A percentile compares a stretch with the other conserved stretches of the same genome.
These are phyloP conservation scores for Odontomachus brunneus DNA, from an alignment of 1,140 invertebrate species.

Conservation along the genomic window DNA sequence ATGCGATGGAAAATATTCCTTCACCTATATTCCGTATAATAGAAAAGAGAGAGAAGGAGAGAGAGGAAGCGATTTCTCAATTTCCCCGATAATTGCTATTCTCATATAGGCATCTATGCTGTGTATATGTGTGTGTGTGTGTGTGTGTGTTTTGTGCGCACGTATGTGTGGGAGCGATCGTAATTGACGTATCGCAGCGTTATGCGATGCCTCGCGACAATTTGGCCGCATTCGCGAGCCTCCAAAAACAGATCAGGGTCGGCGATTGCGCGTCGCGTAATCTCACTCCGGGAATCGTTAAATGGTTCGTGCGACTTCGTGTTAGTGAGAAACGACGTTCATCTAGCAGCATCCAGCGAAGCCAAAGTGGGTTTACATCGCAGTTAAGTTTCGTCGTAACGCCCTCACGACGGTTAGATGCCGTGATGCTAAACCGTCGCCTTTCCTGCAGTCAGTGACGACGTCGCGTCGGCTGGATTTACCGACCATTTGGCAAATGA, in stretches of 20 bases:
- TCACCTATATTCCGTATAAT: too few species aligned
- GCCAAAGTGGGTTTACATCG: constrained; percentile 74
- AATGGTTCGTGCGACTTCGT: constrained; percentile 58
- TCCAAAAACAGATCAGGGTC: constrained; percentile 53
- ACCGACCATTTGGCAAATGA: constrained; percentile 79
- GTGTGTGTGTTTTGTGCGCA: too few species aligned
- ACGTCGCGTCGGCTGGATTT: constrained; percentile 69
- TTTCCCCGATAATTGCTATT: background rate
- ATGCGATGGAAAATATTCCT: too few species aligned
- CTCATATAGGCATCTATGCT: background rate
- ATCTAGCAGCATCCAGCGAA: constrained; percentile 31
- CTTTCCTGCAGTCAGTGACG: constrained; percentile 51
- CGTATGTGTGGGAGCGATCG: too few species aligned
- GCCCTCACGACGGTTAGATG: constrained; percentile 39
- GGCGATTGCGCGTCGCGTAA: constrained; percentile 53
- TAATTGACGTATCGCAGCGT: background rate
- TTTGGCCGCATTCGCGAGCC: constrained; percentile 37
- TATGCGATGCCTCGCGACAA: constrained; percentile 29
- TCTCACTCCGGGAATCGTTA: constrained; percentile 63
- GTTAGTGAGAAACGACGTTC: constrained; percentile 66
- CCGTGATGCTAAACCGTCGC: constrained; percentile 63
- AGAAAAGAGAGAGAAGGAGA: too few species aligned
- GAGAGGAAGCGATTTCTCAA: background rate
- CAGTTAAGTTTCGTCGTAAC: constrained; percentile 75
- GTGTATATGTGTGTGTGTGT: too few species aligned